Conservation (phyloP, 2,797 vertebrate species). For the Lophura swinhoii region DNA sequence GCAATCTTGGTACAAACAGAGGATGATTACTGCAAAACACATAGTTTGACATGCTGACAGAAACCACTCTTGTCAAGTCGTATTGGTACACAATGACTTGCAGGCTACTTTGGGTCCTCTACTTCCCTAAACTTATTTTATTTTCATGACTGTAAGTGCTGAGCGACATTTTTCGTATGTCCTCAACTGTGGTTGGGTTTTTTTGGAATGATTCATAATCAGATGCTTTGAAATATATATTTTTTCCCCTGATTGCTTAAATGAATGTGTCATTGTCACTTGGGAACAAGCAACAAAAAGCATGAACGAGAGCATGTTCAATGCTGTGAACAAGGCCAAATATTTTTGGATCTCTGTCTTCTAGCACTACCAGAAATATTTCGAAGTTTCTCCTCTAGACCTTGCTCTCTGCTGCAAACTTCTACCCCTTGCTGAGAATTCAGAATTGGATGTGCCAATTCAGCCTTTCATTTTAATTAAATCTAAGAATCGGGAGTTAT, state of each 20-base stretch:
- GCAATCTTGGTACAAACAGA: constrained; percentile 47
- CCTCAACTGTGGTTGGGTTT: background rate
- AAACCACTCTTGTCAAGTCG: constrained; percentile 34
- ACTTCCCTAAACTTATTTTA: background rate
- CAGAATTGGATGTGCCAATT: constrained; percentile 9
- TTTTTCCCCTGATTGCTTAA: constrained; percentile 15
- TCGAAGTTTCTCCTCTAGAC: constrained; percentile 26
- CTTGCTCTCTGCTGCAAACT: background rate
- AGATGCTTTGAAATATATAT: constrained; percentile 47
- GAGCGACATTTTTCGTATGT: constrained; percentile 11
- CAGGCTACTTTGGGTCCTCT: background rate
- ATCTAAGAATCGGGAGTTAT: constrained; percentile 48
- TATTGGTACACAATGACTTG: background rate
- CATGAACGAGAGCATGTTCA: constrained; percentile 27
- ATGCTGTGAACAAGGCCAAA: constrained; percentile 38
- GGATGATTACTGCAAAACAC: constrained; percentile 52
- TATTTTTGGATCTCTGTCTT: constrained; percentile 32
- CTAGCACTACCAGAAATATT: constrained; percentile 17
- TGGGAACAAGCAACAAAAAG: constrained; percentile 65
- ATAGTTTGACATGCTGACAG: constrained; percentile 22
- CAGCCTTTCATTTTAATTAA: constrained; percentile 59
- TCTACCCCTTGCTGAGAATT: background rate
- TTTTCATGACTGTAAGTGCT: background rate
- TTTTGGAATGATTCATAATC: constrained; percentile 60
- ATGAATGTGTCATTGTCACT: constrained; percentile 69